Base-by-base conservation (phyloP, 2,888 invertebrate species). In the Campoplex capitator region DNA sequence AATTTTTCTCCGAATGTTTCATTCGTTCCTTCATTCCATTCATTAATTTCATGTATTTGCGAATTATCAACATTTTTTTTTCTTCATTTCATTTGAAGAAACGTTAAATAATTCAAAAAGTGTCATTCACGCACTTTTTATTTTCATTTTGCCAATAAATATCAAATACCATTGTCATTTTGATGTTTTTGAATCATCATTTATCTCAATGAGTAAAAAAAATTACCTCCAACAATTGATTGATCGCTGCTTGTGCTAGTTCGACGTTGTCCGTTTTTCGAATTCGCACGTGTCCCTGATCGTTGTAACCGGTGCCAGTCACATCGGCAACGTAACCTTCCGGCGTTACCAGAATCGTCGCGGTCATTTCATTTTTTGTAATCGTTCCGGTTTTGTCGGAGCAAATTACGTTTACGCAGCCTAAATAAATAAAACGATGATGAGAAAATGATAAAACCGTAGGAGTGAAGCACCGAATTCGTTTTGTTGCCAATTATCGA, bases 281-380 rank as follows among this genome's bases (percentile, higher is more conserved):
- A 87, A 98, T 95, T 90, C 97, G 96, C 42, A 99, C 96, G 92
- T 98, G 97, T 0, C 99, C 99, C 84, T 97, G 96, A 88, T 97
- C 96, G 93, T 97, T 98, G 94, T 99, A 99, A 0, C 99, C 99
- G 16, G 98, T 97, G 42, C 99, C 99, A 1, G 97, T 97, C 70
- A 98, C 97, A 95, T 99, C 98, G 3, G 99, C 99, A 89, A 97
- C 96, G 91, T 98, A 97, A 0, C 98, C 98, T 92, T 99, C 99
- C 0, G 99, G 97, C 1, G 99, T 98, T 35, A 98, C 96, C 85
- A 99, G 96, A 45, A 97, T 97, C 1, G 99, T 99, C n/a, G 98
- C 99, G 0, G 99, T 99, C 99, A 99, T 99, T 95, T 99, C 99
- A 95, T 99, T 99, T 95, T 98, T 98, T 0, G 99, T 99, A 83